Evolutionary conservation across 2,113 vertebrate genomes (phyloP), one percentile per base, ranked within the genome.

Genomic region (Mohoua ochrocephala): DNA sequence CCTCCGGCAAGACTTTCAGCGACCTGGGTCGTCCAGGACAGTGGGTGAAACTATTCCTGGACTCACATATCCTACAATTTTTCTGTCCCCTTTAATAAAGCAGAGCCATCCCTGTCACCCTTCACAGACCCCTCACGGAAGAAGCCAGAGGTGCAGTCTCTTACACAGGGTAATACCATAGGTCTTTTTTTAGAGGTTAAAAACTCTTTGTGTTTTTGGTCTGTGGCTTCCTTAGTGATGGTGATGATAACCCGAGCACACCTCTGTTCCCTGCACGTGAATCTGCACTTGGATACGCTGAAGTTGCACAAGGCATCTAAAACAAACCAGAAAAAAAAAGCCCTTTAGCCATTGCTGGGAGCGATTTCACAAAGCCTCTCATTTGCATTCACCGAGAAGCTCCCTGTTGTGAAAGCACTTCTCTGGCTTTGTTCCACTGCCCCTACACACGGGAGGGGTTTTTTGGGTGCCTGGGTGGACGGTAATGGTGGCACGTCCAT

Each of bases 361-460:
- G 59, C 20, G 18, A 18, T 69, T 76, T 68, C 15, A 47, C 75
- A 69, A 76, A 82, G 86, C 44, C 54, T 45, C 28, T 80, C 63
- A 31, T 71, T 39, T 37, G 74, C 47, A 89, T 6, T 67, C 68
- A 33, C 21, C 1, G 0, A 54, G 59, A 11, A 41, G 6, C 13
- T 20, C 50, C 20, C 53, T 14, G 61, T 54, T 83, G 76, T 21
- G 80, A 19, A 33, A 53, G 71, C 6, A 1, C 44, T 56, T 45
- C 3, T 37, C 63, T 44, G 73, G 49, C 37, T 53, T 80, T 44
- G 27, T 19, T 73, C 53, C 63, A 4, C 18, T 27, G 61, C 37
- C 63, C 30, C 41, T 3, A 0, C 1, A 18, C 27, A 2, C 37
- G 15, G 21, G 5, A 30, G 54, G 45, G 45, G 0, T 37, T 57